phyloP scores from a whole-genome alignment of 2,113 vertebrate species.

The Micronisus gabar region DNA sequence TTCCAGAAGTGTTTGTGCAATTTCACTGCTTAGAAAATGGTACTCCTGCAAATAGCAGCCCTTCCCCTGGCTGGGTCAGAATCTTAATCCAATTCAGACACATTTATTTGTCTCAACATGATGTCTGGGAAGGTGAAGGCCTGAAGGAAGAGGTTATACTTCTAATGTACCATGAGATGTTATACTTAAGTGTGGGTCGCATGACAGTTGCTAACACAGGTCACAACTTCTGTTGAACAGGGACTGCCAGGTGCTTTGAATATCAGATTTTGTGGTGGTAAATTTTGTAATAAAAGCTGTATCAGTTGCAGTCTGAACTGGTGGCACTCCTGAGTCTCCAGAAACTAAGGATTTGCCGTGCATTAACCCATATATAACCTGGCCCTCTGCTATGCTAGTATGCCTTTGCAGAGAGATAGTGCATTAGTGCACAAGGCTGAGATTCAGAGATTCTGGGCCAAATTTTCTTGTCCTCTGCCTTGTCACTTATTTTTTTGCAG shows the following conservation, averaged over 20 bases:
- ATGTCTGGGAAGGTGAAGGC: neutral
- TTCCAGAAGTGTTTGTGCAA: neutral
- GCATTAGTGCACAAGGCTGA: neutral
- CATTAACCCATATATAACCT: neutral
- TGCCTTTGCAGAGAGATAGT: neutral
- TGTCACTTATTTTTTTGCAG: neutral
- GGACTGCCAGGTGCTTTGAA: neutral
- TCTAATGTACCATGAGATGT: neutral
- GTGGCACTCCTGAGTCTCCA: neutral
- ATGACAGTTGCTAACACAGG: neutral
- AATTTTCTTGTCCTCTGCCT: neutral
- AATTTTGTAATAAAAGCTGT: neutral
- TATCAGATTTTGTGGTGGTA: neutral
- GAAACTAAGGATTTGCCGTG: neutral
- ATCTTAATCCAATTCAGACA: neutral
- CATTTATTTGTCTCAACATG: neutral
- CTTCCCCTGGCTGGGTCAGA: neutral
- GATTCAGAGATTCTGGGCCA: neutral
- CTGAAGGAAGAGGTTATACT: neutral
- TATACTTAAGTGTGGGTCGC: neutral
- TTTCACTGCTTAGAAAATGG: neutral
- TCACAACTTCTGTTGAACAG: neutral
- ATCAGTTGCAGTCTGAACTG: neutral
- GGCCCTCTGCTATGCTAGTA: neutral
- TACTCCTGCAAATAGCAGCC: neutral